A percentile compares a stretch with the other conserved stretches of the same genome.
Evolutionary conservation across 2,797 vertebrate species (phyloP).

Genomic region (Coracias cyanogaster): DNA sequence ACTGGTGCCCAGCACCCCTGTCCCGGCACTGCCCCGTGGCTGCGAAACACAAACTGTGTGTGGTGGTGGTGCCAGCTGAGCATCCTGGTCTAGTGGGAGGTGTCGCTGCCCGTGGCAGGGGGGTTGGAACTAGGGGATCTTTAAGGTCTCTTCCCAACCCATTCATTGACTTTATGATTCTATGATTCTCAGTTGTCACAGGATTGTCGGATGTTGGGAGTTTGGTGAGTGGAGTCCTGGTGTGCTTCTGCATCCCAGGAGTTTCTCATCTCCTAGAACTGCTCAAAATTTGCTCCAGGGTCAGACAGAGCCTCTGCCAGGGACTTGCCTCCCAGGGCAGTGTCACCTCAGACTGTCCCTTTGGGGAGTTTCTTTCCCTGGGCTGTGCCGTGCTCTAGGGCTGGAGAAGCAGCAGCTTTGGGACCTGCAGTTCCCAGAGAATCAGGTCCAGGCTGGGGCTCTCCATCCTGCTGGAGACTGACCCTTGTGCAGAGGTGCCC

Average conservation of each 20-base stretch:
- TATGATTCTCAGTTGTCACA: neutral
- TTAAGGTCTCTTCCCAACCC: neutral
- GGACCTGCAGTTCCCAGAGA: neutral
- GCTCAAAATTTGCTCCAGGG: accelerated
- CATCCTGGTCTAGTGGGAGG: neutral
- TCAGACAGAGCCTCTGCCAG: neutral
- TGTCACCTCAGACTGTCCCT: accelerated
- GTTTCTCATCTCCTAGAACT: neutral
- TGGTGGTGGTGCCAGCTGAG: accelerated
- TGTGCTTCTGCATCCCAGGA: neutral
- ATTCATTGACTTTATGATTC: neutral
- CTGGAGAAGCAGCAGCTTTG: neutral
- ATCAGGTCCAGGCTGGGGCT: neutral
- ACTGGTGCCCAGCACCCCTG: neutral
- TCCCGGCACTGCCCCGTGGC: accelerated
- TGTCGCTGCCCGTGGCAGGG: neutral
- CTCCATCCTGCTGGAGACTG: neutral
- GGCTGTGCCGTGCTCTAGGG: accelerated
- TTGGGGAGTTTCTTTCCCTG: neutral
- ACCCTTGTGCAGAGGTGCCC: neutral
- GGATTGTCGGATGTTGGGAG: neutral
- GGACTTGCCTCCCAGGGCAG: neutral
- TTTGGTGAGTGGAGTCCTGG: neutral
- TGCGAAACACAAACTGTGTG: neutral
- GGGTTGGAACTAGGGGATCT: neutral